Evolutionary conservation across 2,888 invertebrate genomes (phyloP).

Genomic region (Uloborus plumipes): DNA sequence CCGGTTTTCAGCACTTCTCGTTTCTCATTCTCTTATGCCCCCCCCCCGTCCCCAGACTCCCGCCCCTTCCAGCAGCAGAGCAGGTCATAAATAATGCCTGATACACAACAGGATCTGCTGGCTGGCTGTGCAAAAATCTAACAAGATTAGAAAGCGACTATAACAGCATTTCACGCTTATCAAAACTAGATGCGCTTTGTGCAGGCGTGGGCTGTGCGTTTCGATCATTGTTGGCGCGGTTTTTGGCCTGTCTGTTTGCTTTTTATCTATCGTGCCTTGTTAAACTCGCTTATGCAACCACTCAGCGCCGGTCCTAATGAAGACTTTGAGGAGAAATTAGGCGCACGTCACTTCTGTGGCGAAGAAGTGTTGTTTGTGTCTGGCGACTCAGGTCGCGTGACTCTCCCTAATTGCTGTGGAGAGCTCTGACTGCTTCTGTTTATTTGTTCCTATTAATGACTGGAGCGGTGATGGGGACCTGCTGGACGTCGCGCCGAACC

Average conservation of each 20-base stretch:
- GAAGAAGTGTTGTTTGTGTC: neutral
- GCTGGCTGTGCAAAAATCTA: slow-evolving; percentile 4
- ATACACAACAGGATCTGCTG: slow-evolving; percentile 28
- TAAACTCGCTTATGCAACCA: slow-evolving; percentile 6
- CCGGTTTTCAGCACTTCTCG: slow-evolving; percentile 25
- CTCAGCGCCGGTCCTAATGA: slow-evolving; percentile 6
- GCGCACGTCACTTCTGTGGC: neutral
- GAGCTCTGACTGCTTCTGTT: no score
- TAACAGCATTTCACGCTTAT: slow-evolving; percentile 22
- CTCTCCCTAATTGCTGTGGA: no score
- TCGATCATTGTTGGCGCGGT: slow-evolving; percentile 8
- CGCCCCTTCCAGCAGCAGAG: neutral
- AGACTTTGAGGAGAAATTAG: slow-evolving; percentile 17
- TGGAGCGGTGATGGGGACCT: no score
- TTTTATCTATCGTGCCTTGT: slow-evolving; percentile 7
- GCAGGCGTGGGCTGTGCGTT: slow-evolving; percentile 7
- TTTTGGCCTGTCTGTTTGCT: neutral
- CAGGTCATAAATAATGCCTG: slow-evolving; percentile 29
- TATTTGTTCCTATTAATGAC: no score
- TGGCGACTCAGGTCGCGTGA: no score
- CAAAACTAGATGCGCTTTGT: slow-evolving; percentile 10
- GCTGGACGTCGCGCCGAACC: no score
- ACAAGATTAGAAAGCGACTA: slow-evolving; percentile 31
- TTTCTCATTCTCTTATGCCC: neutral
- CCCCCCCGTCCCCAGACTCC: neutral